Base-by-base conservation (phyloP, 2,888 invertebrate genomes). In the Drosophila longiperda region DNA sequence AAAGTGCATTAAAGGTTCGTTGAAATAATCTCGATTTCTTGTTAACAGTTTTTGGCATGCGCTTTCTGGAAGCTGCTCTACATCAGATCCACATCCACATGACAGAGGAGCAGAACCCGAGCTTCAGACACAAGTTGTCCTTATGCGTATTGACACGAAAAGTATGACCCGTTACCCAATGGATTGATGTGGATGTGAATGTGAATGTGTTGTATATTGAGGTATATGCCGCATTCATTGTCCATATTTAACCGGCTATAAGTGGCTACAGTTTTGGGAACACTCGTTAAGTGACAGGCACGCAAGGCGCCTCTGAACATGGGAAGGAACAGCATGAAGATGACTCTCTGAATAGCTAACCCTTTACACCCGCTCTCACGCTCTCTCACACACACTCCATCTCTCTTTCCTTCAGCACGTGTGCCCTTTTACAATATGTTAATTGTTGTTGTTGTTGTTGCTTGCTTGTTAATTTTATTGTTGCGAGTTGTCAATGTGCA, bases 81-180 rank as follows among this genome's bases (percentile, higher is more conserved):
- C 55, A 55, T 55, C 38, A 45, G 23, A 23, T 45, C 7, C 64
- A 87, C 67, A 77, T 48, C n/a, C 38, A 48, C 54, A 38, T 23
- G 60, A 38, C 54, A 50, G 45, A 33, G 29, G 55, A 29, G 26
- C 11, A 58, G 40, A 38, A n/a, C 50, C 40, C 36, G 72, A 68
- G 55, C 49, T 42, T 29, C 62, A 66, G 69, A 68, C 71, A 68
- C 57, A 69, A 81, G 72, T 69, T 84, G 77, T 69, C 49, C 78
- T 90, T 89, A 86, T 90, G 79, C 75, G 71, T 87, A 83, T 87
- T 90, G 86, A 90, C 86, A 82, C 79, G 86, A 89, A 90, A 89
- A 79, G 84, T 84, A 81, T 75, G 85, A 77, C 73, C 87, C 73
- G 78, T 76, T 86, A 71, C 57, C 72, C 59, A 53, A 53, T 53